A percentile compares a stretch with the other conserved stretches of the same genome.
Evolutionary conservation across 1,140 invertebrate species (phyloP).

Genomic region (Artemia franciscana): DNA sequence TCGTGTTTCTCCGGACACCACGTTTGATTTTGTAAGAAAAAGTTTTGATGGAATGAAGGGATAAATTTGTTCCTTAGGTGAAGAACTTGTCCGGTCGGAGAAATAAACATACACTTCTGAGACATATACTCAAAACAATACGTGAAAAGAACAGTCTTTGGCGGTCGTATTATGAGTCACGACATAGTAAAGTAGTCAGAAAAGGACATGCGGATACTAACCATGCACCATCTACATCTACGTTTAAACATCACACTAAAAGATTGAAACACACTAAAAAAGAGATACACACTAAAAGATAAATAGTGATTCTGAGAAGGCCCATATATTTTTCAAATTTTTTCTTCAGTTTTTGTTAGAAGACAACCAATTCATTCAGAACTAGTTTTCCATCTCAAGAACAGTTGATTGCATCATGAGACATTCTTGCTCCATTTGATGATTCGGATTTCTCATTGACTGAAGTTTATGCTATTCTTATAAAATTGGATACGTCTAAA

Average conservation of each 20-base stretch:
- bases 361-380: too few relatives aligned
- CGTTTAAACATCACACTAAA: neutral
- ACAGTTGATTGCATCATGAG: too few relatives aligned
- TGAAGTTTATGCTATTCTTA: neutral
- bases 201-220: too few relatives aligned
- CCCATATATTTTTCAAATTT: too few relatives aligned
- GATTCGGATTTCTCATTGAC: too few relatives aligned
- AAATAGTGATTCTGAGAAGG: too few relatives aligned
- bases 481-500: neutral
- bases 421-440: too few relatives aligned
- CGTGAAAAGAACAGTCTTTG: neutral
- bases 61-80: neutral
- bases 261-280: neutral
- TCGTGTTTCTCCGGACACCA: too few relatives aligned
- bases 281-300: neutral
- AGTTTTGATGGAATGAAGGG: neutral
- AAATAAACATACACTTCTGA: neutral
- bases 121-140: neutral
- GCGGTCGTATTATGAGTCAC: neutral
- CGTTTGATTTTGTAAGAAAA: neutral
- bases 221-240: neutral
- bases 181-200: neutral
- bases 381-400: too few relatives aligned
- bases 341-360: too few relatives aligned
- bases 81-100: neutral